Conservation (phyloP, 1,140 invertebrate genomes). For the Dendrolimus kikuchii region DNA sequence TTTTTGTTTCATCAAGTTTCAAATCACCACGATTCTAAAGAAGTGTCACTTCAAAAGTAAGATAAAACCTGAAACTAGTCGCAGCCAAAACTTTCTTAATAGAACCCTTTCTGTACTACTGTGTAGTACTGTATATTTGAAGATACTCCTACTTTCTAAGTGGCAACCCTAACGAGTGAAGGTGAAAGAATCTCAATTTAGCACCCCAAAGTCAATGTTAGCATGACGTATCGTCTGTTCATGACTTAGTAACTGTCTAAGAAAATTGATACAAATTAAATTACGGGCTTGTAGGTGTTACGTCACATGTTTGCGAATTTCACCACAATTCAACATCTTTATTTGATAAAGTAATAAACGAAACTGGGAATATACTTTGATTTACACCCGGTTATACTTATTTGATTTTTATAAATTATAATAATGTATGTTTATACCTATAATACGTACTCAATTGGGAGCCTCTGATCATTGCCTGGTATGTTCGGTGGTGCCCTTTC, state of each 20-base stretch:
- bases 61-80: no score
- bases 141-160: neutral
- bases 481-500: no score
- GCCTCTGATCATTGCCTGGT: no score
- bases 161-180: slow-evolving; percentile 8
- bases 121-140: slow-evolving; percentile 1
- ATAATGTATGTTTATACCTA: no score
- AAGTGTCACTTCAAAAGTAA: no score
- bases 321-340: slow-evolving; percentile 7
- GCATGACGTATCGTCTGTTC: slow-evolving; percentile 14
- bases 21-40: no score
- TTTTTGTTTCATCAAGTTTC: no score
- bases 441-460: no score
- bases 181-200: slow-evolving; percentile 12
- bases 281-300: neutral
- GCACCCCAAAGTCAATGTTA: slow-evolving; percentile 12
- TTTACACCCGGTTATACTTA: no score
- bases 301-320: slow-evolving; percentile 4
- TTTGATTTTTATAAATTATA: no score
- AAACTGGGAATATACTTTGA: slow-evolving; percentile 1
- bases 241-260: slow-evolving; percentile 20
- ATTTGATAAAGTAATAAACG: slow-evolving; percentile 4
- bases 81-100: no score
- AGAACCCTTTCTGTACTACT: no score
- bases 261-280: neutral